Evolutionary conservation across 2,888 invertebrate genomes (phyloP), one percentile per base, ranked within the genome.

Genomic region (Tromatobia lineatoria): DNA sequence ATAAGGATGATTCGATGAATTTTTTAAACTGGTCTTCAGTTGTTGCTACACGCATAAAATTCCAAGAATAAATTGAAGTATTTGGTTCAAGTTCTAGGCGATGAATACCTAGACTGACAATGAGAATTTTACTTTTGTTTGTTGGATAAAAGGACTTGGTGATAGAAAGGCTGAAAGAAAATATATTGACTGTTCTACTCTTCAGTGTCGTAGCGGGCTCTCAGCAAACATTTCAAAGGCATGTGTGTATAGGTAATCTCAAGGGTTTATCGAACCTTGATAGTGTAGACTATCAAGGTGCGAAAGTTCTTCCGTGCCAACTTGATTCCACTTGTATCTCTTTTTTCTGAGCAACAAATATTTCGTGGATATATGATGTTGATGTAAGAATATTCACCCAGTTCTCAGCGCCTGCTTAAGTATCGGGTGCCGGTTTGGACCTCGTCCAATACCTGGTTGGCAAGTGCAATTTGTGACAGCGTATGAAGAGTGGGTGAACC

Each of bases 391-490:
- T 76, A 74, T 74, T 77, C 74, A 52, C 70, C 73, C 64, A 57
- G 20, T 84, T 74, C 18, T 54, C 45, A 52, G 59, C 47, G 50
- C 3, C 45, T 38, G 71, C 50, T 25, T 34, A 45, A 82, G 64
- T 70, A 81, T 83, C 74, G 80, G 66, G 70, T 47, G 71, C 75
- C 82, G 75, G 77, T 85, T n/a, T 85, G 85, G 85, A 85, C 54
- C 25, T 15, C 54, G 73, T 85, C 85, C 85, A 85, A 85, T 78
- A 78, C 50, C 45, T 47, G 23, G 23, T 74, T 85, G 83, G 80
- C 79, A 83, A 75, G 73, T 74, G 67, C 25, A 50, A 69, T 83
- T 67, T 59, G 38, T 25, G 34, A 54, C 54, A 75, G 59, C 47
- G 25, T 25, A 52, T 57, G 11, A 57, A 18, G 52, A 67, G 47